These are phyloP conservation scores for Myotis pilosus DNA, from an alignment of 2,797 vertebrate species.

Conservation along the genomic window DNA sequence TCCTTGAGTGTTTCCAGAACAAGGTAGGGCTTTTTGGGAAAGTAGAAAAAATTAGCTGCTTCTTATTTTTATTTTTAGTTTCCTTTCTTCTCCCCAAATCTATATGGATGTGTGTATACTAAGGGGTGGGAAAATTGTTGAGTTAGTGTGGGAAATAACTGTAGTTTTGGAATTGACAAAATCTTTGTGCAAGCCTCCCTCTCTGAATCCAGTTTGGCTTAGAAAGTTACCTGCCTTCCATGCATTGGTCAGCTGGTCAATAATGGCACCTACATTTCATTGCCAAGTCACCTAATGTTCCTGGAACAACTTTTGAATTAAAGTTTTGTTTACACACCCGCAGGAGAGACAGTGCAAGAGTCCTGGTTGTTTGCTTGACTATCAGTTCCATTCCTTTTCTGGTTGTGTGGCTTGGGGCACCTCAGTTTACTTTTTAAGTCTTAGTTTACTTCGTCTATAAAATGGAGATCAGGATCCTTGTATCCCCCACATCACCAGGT, in stretches of 20 bases:
- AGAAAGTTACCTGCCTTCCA: not conserved
- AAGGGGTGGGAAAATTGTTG: not conserved
- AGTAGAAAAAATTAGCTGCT: not conserved
- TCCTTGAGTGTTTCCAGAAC: not conserved
- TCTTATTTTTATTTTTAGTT: not conserved
- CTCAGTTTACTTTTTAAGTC: not conserved
- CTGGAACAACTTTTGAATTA: not conserved
- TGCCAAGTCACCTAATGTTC: not conserved
- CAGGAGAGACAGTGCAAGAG: not conserved
- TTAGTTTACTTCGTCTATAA: constrained; percentile 24
- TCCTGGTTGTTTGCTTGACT: not conserved
- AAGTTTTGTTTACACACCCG: not conserved
- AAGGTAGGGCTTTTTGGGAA: not conserved
- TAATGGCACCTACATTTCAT: not conserved
- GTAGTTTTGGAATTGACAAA: constrained; percentile 5
- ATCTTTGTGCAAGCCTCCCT: not conserved
- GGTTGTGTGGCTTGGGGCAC: not conserved
- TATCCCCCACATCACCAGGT: constrained; percentile 30
- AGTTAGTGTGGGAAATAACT: not conserved
- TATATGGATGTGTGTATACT: not conserved
- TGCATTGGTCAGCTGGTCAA: not conserved
- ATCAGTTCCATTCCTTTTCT: not conserved
- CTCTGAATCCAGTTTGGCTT: not conserved
- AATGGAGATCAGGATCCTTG: constrained; percentile 15
- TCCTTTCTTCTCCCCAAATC: not conserved